Evolutionary conservation across 2,888 invertebrate species (phyloP).

Genomic region (Drosophila bunnanda): DNA sequence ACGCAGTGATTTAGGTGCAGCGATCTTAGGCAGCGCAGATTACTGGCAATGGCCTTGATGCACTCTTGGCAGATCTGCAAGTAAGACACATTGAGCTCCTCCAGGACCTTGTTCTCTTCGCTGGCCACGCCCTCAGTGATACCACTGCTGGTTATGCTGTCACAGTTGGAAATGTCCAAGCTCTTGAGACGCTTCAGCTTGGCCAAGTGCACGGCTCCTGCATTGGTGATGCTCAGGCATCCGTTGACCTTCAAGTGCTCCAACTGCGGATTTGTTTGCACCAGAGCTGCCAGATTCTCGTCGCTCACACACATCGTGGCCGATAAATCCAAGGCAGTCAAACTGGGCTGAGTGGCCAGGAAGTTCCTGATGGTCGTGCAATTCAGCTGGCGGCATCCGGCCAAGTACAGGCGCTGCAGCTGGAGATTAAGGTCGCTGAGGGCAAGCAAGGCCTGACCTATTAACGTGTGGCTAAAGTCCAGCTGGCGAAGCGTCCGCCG

Average conservation of each 20-base stretch:
- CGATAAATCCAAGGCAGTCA: constrained; percentile 88
- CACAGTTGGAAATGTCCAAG: constrained; percentile 89
- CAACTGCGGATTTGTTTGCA: constrained; percentile 86
- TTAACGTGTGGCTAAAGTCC: constrained; percentile 88
- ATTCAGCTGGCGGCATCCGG: constrained; percentile 81
- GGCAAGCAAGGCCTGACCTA: constrained; percentile 88
- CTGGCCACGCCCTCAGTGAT: constrained; percentile 87
- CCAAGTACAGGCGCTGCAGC: constrained; percentile 70
- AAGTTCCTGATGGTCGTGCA: constrained; percentile 70
- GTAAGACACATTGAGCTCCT: constrained; percentile 87
- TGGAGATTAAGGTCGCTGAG: constrained; percentile 85
- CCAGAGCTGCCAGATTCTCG: constrained; percentile 87
- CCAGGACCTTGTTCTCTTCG: constrained; percentile 85
- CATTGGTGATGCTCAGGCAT: constrained; percentile 88
- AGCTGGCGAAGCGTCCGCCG: constrained; percentile 86
- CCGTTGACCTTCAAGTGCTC: constrained; percentile 87
- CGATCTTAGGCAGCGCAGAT: constrained; percentile 86
- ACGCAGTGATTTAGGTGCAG: constrained; percentile 89
- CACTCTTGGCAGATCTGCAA: constrained; percentile 88
- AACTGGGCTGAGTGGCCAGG: constrained; percentile 85
- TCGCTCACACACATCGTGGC: constrained; percentile 89
- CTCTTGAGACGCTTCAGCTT: constrained; percentile 86
- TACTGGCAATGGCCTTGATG: constrained; percentile 87
- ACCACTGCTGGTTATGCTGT: constrained; percentile 87
- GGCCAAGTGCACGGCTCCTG: constrained; percentile 86